Conservation (phyloP, 2,797 vertebrate species). For the Fringilla coelebs region DNA sequence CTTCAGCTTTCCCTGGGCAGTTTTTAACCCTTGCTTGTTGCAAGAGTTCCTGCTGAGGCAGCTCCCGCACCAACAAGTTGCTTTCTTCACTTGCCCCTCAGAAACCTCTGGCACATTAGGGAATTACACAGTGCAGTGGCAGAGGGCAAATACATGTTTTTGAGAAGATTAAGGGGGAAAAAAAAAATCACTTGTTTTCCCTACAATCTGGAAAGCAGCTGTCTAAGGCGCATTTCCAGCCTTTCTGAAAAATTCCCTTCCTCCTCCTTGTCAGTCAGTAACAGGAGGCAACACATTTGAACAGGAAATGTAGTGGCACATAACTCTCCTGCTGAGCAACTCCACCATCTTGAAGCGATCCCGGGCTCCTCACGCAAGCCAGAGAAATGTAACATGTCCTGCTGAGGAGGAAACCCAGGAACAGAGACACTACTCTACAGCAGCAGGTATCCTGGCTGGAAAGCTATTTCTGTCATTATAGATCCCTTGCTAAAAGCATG, state of each 20-base stretch:
- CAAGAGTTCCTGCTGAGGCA: neutral
- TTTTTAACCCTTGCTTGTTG: neutral
- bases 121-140: neutral
- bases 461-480: neutral
- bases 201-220: slow-evolving; percentile 17
- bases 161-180: neutral
- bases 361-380: neutral
- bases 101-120: neutral
- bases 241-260: neutral
- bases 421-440: neutral
- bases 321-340: neutral
- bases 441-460: neutral
- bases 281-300: neutral
- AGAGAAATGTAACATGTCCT: neutral
- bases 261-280: neutral
- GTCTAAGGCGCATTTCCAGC: neutral
- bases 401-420: neutral
- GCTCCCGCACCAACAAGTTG: neutral
- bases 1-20: neutral
- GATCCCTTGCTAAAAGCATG: neutral
- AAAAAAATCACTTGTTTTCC: neutral
- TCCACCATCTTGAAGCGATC: neutral
- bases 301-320: neutral
- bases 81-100: neutral
- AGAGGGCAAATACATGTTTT: neutral